phyloP scores from a whole-genome alignment of 1,140 invertebrate genomes.

The Paralvinella palmiformis region DNA sequence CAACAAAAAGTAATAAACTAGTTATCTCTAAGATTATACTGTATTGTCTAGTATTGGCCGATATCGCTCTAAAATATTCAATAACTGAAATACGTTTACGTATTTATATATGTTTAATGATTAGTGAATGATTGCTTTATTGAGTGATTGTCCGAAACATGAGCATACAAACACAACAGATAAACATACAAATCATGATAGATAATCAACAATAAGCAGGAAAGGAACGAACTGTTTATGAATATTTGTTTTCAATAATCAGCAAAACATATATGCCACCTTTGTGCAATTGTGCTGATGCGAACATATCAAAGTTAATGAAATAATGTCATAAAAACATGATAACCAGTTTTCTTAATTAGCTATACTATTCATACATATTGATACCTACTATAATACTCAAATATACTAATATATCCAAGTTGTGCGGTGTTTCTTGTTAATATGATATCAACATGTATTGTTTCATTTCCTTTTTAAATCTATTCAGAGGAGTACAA shows the following conservation, averaged over 20 bases:
- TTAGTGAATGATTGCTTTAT: no score
- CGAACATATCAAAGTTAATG: neutral
- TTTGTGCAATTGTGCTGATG: neutral
- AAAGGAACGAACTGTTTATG: no score
- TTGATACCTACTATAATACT: neutral
- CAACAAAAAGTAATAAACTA: no score
- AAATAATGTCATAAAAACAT: neutral
- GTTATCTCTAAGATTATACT: no score
- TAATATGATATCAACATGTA: neutral
- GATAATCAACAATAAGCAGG: no score
- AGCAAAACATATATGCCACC: neutral
- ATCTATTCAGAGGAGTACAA: neutral
- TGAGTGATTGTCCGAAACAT: no score
- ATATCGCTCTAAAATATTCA: no score
- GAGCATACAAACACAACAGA: no score
- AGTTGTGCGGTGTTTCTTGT: neutral
- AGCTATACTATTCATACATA: neutral
- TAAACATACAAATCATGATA: no score
- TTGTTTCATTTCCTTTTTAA: conserved; percentile 1
- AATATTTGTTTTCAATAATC: neutral
- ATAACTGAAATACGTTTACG: no score
- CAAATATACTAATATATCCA: neutral
- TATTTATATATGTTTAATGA: no score
- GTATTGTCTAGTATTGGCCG: no score
- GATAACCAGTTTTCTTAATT: neutral